Percentiles rank a stretch among this genome's conserved stretches.
Conservation (phyloP, 2,797 vertebrate species). For the Periophthalmus magnuspinnatus region DNA sequence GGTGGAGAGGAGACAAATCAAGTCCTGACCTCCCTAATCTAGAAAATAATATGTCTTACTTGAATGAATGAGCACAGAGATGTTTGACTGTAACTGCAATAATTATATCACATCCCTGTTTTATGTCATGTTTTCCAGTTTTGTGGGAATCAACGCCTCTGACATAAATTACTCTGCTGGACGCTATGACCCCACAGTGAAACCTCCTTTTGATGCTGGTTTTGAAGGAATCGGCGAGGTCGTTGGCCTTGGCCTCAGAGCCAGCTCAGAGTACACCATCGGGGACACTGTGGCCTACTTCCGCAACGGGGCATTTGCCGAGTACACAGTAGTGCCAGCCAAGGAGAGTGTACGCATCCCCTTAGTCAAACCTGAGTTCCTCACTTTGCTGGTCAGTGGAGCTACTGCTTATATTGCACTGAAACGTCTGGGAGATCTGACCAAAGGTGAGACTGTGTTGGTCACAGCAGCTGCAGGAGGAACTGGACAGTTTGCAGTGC, state of each 20-base stretch:
- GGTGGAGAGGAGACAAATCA: conserved; percentile 38
- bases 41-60: conserved; percentile 23
- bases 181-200: conserved; percentile 82
- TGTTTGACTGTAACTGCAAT: conserved; percentile 1
- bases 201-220: conserved; percentile 86
- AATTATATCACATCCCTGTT: conserved; percentile 28
- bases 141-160: conserved; percentile 92
- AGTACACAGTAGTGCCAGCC: conserved; percentile 86
- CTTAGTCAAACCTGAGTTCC: conserved; percentile 80
- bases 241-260: conserved; percentile 88
- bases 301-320: conserved; percentile 84
- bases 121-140: conserved; percentile 73
- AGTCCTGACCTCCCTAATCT: conserved; percentile 56
- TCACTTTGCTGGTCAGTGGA: conserved; percentile 85
- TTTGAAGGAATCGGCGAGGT: conserved; percentile 93
- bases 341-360: conserved; percentile 77
- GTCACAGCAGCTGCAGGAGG: conserved; percentile 92
- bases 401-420: conserved; percentile 89
- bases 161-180: conserved; percentile 93
- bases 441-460: conserved; percentile 84
- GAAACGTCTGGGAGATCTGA: conserved; percentile 82
- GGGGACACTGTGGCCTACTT: conserved; percentile 88
- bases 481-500: conserved; percentile 92
- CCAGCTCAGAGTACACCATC: conserved; percentile 81
- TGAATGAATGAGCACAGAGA: conserved; percentile 22